Percentiles rank a stretch among this genome's conserved stretches.
Evolutionary conservation across 2,113 vertebrate genomes (phyloP).

Genomic region (Apaloderma vittatum): DNA sequence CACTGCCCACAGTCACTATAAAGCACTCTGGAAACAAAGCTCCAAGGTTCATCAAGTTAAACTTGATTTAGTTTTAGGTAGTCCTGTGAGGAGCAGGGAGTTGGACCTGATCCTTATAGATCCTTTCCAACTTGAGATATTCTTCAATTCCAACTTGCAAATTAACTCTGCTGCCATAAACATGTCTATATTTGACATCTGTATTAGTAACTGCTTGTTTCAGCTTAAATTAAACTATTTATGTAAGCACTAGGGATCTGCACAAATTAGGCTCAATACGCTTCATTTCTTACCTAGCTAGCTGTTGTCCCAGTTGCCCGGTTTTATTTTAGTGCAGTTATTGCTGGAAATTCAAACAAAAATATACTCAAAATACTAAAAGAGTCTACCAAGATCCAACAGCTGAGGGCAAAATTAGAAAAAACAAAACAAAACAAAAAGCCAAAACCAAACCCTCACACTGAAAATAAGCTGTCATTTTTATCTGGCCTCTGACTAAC

Average conservation of each 20-base stretch:
- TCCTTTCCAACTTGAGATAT: not conserved
- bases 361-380: conserved; percentile 50
- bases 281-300: conserved; percentile 5
- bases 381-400: conserved; percentile 28
- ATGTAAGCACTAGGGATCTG: not conserved
- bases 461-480: conserved; percentile 23
- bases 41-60: not conserved
- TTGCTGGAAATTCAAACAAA: conserved; percentile 40
- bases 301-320: not conserved
- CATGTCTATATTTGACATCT: not conserved
- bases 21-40: not conserved
- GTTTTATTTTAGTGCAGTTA: conserved; percentile 52
- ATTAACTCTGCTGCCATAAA: not conserved
- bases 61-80: not conserved
- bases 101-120: not conserved
- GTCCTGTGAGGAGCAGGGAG: not conserved
- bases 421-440: not conserved
- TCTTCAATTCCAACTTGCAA: not conserved
- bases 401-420: conserved; percentile 55
- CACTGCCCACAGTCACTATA: not conserved
- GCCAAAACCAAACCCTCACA: not conserved
- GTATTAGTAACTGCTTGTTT: not conserved
- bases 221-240: conserved; percentile 4
- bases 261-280: not conserved
- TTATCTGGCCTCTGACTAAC: conserved; percentile 18